Conservation (phyloP, 2,888 invertebrate species). For the Anagyrus pseudococci region DNA sequence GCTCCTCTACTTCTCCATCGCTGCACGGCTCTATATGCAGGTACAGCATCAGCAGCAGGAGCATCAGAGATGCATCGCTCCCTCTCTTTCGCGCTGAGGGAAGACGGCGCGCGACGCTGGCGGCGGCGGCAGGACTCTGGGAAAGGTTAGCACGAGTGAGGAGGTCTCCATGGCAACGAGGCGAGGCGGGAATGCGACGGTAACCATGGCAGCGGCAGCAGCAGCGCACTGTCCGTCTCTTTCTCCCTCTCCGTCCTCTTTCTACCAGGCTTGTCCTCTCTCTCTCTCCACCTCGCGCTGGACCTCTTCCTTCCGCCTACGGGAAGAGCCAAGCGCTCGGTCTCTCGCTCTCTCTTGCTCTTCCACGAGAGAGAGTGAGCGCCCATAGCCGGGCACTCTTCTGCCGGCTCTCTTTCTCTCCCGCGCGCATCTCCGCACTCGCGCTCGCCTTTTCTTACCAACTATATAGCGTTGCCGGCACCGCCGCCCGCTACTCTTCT, state of each 20-base stretch:
- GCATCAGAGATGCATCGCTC: conserved; percentile 32
- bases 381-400: too few relatives aligned
- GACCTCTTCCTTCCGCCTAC: conserved; percentile 59
- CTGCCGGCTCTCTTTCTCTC: too few relatives aligned
- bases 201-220: conserved; percentile 60
- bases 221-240: conserved; percentile 55
- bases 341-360: conserved; percentile 39
- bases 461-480: conserved; percentile 27
- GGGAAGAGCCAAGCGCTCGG: conserved; percentile 42
- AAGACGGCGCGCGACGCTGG: conserved; percentile 40
- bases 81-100: conserved; percentile 42
- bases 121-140: conserved; percentile 25
- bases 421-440: conserved; percentile 13
- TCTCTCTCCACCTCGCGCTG: conserved; percentile 48
- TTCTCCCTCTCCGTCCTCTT: conserved; percentile 56
- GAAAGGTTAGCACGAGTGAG: conserved; percentile 45
- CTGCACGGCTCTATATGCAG: conserved; percentile 9
- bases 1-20: conserved; percentile 23
- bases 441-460: conserved; percentile 21
- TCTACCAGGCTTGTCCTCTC: conserved; percentile 58
- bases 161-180: conserved; percentile 68
- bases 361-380: too few relatives aligned
- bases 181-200: conserved; percentile 62
- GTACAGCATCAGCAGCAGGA: conserved; percentile 37
- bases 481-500: not conserved